phyloP scores from a whole-genome alignment of 2,888 invertebrate species.

The Thalpophila matura region DNA sequence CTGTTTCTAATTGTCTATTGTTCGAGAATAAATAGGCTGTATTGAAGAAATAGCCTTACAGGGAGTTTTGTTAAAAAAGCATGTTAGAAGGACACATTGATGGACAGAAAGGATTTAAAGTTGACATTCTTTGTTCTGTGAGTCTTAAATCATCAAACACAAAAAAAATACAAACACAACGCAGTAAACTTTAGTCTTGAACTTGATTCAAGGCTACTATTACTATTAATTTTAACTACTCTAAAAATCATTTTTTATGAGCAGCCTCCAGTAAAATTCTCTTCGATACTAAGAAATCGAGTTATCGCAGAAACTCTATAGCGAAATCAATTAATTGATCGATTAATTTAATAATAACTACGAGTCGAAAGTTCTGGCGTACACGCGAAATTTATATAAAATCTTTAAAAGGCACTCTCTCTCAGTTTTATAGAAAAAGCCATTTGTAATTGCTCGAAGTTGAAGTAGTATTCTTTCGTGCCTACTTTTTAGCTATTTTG shows the following conservation, averaged over 20 bases:
- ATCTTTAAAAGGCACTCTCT: conserved; percentile 32
- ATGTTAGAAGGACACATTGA: not conserved
- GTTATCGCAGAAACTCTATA: conserved; percentile 50
- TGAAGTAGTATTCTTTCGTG: conserved; percentile 4
- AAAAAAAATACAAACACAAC: conserved; percentile 19
- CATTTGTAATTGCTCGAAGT: conserved; percentile 34
- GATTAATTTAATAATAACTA: conserved; percentile 33
- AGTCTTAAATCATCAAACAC: conserved; percentile 15
- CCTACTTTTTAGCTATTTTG: not conserved
- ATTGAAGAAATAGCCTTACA: conserved; percentile 50
- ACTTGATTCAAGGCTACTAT: conserved; percentile 46
- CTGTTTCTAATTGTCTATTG: conserved; percentile 73
- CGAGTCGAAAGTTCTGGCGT: conserved; percentile 49
- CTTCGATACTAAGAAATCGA: conserved; percentile 35
- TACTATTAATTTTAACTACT: conserved; percentile 38
- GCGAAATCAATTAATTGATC: conserved; percentile 56
- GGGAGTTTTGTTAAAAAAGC: not conserved
- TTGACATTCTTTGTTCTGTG: not conserved
- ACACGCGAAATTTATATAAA: conserved; percentile 48
- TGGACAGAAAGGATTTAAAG: not conserved
- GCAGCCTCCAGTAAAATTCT: conserved; percentile 30
- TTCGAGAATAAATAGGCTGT: conserved; percentile 64
- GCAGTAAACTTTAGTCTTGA: conserved; percentile 40
- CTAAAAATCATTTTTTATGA: conserved; percentile 15
- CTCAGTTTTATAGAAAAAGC: conserved; percentile 19